These are phyloP conservation scores for Picus viridis DNA, from an alignment of 2,797 vertebrate genomes.

Conservation along the genomic window DNA sequence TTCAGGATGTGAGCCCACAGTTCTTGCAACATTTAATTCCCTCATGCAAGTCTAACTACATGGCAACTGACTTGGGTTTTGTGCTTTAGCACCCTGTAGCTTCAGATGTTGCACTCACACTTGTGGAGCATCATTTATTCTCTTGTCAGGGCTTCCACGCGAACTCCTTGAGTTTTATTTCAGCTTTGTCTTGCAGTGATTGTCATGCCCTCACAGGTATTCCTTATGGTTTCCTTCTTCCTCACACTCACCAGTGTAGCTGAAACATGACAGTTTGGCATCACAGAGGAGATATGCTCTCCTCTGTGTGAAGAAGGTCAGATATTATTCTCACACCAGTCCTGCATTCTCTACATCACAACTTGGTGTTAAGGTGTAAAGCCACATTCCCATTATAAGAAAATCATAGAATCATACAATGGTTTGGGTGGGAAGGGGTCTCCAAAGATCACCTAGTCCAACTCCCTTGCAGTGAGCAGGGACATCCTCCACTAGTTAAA, in stretches of 20 bases:
- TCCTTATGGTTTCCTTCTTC: neutral
- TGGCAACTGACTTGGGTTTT: neutral
- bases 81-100: neutral
- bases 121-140: neutral
- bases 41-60: neutral
- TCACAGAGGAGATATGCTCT: too few species aligned
- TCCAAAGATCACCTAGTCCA: too few species aligned
- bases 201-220: neutral
- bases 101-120: neutral
- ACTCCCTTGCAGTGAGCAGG: too few species aligned
- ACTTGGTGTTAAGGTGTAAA: neutral
- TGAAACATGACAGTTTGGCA: neutral
- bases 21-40: neutral
- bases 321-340: rapidly evolving
- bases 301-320: neutral
- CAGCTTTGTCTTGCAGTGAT: neutral
- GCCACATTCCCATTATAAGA: neutral
- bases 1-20: neutral
- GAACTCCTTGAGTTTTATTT: neutral
- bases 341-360: rapidly evolving
- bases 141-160: neutral
- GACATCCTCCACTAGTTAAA: too few species aligned
- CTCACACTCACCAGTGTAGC: rapidly evolving
- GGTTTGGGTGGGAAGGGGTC: too few species aligned
- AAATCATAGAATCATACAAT: too few species aligned